These are phyloP conservation scores for Datnioides undecimradiatus DNA, from an alignment of 2,113 vertebrate genomes.

Conservation along the genomic window DNA sequence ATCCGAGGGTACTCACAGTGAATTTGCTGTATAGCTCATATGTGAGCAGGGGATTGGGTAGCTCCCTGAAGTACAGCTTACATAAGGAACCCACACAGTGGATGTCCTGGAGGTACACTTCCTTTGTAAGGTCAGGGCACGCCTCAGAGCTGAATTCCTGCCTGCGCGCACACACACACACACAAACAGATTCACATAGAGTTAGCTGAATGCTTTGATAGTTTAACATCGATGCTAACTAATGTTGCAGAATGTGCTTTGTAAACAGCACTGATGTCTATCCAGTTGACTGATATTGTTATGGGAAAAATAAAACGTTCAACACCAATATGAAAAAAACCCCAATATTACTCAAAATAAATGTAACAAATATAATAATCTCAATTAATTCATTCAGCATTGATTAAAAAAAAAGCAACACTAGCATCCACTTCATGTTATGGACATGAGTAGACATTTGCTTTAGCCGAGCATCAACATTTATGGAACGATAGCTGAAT, in stretches of 20 bases:
- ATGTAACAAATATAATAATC: background rate
- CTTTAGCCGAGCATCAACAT: background rate
- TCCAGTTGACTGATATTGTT: background rate
- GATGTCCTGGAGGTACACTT: slow-evolving; percentile 99
- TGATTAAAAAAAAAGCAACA: background rate
- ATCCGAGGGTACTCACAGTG: slow-evolving; percentile 88
- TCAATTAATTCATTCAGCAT: background rate
- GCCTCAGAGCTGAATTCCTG: slow-evolving; percentile 97
- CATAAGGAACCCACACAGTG: slow-evolving; percentile 99
- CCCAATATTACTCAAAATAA: background rate
- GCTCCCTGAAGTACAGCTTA: slow-evolving; percentile 98
- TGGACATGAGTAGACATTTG: background rate
- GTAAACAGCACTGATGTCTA: slow-evolving; percentile 1
- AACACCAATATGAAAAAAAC: background rate
- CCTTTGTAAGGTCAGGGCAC: slow-evolving; percentile 95
- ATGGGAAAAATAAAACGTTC: background rate
- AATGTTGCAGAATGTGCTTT: slow-evolving; percentile 4
- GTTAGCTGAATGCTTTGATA: slow-evolving; percentile 58
- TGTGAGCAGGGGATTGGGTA: slow-evolving; percentile 97
- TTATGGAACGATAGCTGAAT: background rate
- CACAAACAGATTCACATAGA: slow-evolving; percentile 49
- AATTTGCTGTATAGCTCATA: slow-evolving; percentile 98
- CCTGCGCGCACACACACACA: slow-evolving; percentile 83
- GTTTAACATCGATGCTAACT: slow-evolving; percentile 42
- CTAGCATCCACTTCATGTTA: background rate